Conservation (phyloP, 2,888 invertebrate species). For the Cetonia aurata region DNA sequence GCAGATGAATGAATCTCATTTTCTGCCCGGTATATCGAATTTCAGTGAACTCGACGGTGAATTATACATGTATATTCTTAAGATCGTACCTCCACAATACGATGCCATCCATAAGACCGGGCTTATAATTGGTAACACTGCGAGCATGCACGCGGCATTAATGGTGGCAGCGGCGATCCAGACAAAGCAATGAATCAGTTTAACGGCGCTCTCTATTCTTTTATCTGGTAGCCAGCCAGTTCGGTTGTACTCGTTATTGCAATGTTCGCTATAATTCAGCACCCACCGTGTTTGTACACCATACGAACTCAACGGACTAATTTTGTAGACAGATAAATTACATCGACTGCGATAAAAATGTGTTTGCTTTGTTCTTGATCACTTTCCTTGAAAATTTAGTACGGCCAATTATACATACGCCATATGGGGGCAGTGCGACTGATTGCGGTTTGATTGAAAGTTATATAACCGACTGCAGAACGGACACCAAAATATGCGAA, state of each 20-base stretch:
- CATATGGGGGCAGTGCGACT: slow-evolving; percentile 39
- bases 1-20: slow-evolving; percentile 30
- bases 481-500: no score
- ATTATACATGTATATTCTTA: slow-evolving; percentile 34
- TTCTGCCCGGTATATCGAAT: slow-evolving; percentile 30
- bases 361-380: slow-evolving; percentile 35
- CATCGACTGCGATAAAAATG: slow-evolving; percentile 35
- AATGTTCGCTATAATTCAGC: slow-evolving; percentile 58
- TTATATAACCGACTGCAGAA: slow-evolving; percentile 27
- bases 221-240: slow-evolving; percentile 60
- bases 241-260: slow-evolving; percentile 60
- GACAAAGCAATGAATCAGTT: slow-evolving; percentile 61
- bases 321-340: slow-evolving; percentile 50
- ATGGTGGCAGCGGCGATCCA: slow-evolving; percentile 59
- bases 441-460: slow-evolving; percentile 44
- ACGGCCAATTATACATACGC: slow-evolving; percentile 37
- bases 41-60: slow-evolving; percentile 24
- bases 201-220: slow-evolving; percentile 62
- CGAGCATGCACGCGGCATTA: slow-evolving; percentile 62
- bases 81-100: slow-evolving; percentile 34
- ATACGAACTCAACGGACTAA: slow-evolving; percentile 47
- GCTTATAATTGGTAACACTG: slow-evolving; percentile 62
- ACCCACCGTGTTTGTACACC: slow-evolving; percentile 58
- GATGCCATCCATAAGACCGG: slow-evolving; percentile 57
- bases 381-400: slow-evolving; percentile 41